Conservation (phyloP, 1,140 invertebrate species). For the Papilio polytes region DNA sequence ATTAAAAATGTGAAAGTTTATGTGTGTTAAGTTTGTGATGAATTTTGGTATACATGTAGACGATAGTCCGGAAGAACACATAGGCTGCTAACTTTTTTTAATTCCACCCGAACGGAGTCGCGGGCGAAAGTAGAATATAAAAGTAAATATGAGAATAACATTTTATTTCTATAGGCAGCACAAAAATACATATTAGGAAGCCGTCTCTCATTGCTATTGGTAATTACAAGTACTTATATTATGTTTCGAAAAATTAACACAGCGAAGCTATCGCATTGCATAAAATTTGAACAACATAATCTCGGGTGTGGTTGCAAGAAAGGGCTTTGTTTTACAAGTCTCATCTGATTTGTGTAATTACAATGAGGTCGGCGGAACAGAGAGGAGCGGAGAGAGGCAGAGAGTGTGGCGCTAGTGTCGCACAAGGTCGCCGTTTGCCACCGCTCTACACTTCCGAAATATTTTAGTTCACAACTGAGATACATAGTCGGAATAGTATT, state of each 20-base stretch:
- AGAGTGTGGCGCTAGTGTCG: slow-evolving; percentile 21
- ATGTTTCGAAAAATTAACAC: neutral
- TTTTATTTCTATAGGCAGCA: too few species aligned
- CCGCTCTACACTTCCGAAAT: slow-evolving; percentile 7
- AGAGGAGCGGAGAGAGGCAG: neutral
- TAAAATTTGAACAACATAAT: neutral
- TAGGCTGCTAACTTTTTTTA: too few species aligned
- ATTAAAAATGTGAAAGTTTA: too few species aligned
- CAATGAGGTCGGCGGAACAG: slow-evolving; percentile 12
- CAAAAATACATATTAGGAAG: too few species aligned
- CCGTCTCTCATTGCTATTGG: neutral
- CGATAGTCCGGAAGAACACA: too few species aligned
- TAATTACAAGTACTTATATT: neutral
- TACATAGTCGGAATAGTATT: neutral
- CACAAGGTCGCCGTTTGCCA: slow-evolving; percentile 31
- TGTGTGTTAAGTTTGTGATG: too few species aligned
- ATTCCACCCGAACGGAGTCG: too few species aligned
- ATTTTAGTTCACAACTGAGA: slow-evolving; percentile 36
- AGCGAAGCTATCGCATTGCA: neutral
- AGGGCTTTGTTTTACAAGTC: slow-evolving; percentile 19
- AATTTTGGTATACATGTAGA: too few species aligned
- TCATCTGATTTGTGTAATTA: slow-evolving; percentile 7
- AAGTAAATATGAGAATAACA: too few species aligned
- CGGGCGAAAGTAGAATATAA: too few species aligned
- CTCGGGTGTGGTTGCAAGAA: neutral